Evolutionary conservation across 1,140 invertebrate species (phyloP).

Genomic region (Tetraneura akinire): DNA sequence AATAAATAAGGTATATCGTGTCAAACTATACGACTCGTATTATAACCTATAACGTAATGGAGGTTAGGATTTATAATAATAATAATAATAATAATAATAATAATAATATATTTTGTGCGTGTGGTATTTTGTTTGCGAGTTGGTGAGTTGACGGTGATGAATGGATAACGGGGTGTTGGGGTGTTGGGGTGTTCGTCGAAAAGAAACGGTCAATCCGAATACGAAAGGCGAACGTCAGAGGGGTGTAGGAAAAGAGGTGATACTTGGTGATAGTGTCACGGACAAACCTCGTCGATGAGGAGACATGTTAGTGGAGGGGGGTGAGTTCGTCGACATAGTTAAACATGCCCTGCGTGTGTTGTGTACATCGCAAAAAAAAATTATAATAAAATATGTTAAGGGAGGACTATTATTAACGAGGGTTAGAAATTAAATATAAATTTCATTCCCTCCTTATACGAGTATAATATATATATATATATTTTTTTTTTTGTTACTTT

Average conservation of each 20-base stretch:
- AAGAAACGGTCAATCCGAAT: neutral
- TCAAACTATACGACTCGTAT: too few relatives aligned
- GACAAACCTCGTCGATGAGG: neutral
- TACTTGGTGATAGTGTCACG: constrained; percentile 16
- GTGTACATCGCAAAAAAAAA: neutral
- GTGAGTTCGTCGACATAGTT: neutral
- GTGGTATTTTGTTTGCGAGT: neutral
- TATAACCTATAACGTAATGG: too few relatives aligned
- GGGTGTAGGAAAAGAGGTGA: neutral
- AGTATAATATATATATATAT: too few relatives aligned
- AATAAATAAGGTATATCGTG: too few relatives aligned
- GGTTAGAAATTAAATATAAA: neutral
- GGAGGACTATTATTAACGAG: neutral
- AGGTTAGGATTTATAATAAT: too few relatives aligned
- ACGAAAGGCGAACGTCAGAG: neutral
- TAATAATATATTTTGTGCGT: too few relatives aligned
- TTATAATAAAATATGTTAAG: too few relatives aligned
- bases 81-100: too few relatives aligned
- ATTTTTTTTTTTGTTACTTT: too few relatives aligned
- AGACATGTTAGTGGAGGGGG: neutral
- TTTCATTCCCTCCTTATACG: neutral
- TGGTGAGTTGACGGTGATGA: neutral
- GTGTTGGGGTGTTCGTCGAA: neutral
- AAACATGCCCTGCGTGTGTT: neutral
- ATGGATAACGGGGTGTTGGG: neutral